A percentile compares a stretch with the other conserved stretches of the same genome.
Conservation (phyloP, 1,140 invertebrate genomes). For the Aphaenogaster rudis region DNA sequence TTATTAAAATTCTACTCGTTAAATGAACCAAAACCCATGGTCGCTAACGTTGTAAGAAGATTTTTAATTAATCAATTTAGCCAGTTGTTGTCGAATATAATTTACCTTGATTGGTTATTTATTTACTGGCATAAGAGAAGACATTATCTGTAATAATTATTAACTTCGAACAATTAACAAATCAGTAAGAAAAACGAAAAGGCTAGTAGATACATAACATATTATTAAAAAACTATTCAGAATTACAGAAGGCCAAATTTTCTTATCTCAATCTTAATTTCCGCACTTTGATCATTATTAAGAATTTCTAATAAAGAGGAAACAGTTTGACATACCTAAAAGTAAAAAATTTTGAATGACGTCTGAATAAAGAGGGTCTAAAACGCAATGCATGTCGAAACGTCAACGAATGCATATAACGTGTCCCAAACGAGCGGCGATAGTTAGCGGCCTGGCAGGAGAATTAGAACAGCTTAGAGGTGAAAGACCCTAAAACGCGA, state of each 20-base stretch:
- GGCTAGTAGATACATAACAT: not conserved
- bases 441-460: not conserved
- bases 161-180: not conserved
- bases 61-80: too few species aligned
- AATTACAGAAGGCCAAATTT: not conserved
- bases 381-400: conserved; percentile 6
- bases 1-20: too few species aligned
- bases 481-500: conserved; percentile 36
- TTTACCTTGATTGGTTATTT: too few species aligned
- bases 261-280: not conserved
- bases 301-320: not conserved
- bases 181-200: not conserved
- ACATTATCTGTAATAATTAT: not conserved
- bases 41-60: too few species aligned
- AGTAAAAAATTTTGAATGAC: not conserved
- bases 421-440: not conserved
- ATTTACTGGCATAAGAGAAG: too few species aligned
- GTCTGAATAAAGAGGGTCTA: not conserved
- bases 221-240: not conserved
- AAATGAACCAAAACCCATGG: too few species aligned
- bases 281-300: not conserved
- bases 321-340: not conserved
- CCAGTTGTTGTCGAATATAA: too few species aligned
- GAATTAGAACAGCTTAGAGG: conserved; percentile 23
- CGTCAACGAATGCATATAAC: conserved; percentile 5